Base-by-base conservation (phyloP, 2,888 invertebrate genomes). In the Eupithecia subumbrata region DNA sequence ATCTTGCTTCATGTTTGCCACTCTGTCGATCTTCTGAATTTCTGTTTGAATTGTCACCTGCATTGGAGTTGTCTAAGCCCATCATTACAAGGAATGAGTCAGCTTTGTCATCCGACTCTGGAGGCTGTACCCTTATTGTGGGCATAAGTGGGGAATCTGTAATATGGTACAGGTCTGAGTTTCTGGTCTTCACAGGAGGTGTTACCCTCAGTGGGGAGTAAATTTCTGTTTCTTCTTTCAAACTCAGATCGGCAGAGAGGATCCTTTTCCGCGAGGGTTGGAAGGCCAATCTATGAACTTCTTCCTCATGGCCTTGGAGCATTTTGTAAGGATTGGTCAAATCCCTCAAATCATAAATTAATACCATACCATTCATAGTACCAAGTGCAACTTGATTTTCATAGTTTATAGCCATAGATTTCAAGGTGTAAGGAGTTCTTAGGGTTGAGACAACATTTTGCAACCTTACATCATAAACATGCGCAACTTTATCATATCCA, bases 281-380 rank as follows among this genome's bases (percentile, higher is more conserved):
- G 81, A 95, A 96, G 22, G 91, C 84, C 30, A 96, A 89, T 81
- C 89, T 93, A 14, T 87, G 90, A 0, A 96, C 91, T 78, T 95
- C 91, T 79, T 92, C 92, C 34, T 93, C 93, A 79, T 96, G 96
- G 0, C 95, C 95, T 81, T 91, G 90, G 45, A 96, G 88, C 18
- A 94, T 85, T 83, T 92, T 91, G 18, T 93, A 85, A 0, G 95
- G 95, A 75, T 87, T 89, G 45, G 90, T 90, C 66, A 96, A 86
- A 81, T 95, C 95, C 82, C 96, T 91, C 18, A 95, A 89, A 86
- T 96, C 96, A 87, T 96, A 96, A 7, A 96, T 82, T 64, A 95
- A 84, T 7, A 96, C 88, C 69, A 89, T 82, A n/a, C 96, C 96
- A 87, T 92, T 95, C 83, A 95, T 95, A 30, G 95, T 93, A 18